Conservation (phyloP, 2,797 vertebrate genomes). For the Urophycis tenuis region DNA sequence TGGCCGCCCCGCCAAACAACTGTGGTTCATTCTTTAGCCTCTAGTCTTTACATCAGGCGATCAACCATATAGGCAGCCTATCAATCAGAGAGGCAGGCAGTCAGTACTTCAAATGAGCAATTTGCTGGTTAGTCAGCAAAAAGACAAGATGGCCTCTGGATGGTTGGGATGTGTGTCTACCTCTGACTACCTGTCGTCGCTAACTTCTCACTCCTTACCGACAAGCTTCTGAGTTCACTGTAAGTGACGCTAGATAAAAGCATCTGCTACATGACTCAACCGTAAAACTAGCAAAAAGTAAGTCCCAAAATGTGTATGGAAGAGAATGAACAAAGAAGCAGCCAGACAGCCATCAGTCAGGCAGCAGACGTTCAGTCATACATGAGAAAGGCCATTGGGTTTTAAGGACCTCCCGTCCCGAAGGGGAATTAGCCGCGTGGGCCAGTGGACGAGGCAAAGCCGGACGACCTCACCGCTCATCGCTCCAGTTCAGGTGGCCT, state of each 20-base stretch:
- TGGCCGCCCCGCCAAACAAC: not conserved
- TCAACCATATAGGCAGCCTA: not conserved
- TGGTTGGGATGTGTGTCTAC: too few species aligned
- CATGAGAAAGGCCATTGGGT: not conserved
- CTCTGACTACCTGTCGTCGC: too few species aligned
- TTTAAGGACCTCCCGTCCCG: not conserved
- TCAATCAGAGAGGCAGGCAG: not conserved
- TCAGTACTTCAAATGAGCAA: not conserved
- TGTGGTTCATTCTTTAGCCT: not conserved
- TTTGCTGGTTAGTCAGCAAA: not conserved
- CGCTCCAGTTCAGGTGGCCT: not conserved
- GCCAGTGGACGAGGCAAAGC: not conserved
- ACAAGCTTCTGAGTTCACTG: too few species aligned
- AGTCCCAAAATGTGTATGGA: not conserved
- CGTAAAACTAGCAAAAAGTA: not conserved
- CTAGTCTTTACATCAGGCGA: not conserved
- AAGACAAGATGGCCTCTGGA: too few species aligned
- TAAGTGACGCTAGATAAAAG: not conserved
- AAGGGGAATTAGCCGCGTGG: not conserved
- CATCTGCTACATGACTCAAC: not conserved
- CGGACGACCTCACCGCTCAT: not conserved
- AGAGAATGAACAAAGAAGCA: not conserved
- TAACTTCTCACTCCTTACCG: too few species aligned
- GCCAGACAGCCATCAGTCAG: not conserved
- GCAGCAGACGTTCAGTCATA: slow-evolving; percentile 23